These are phyloP conservation scores for Pelecanoides urinatrix DNA, from an alignment of 2,113 vertebrate species.

Conservation along the genomic window DNA sequence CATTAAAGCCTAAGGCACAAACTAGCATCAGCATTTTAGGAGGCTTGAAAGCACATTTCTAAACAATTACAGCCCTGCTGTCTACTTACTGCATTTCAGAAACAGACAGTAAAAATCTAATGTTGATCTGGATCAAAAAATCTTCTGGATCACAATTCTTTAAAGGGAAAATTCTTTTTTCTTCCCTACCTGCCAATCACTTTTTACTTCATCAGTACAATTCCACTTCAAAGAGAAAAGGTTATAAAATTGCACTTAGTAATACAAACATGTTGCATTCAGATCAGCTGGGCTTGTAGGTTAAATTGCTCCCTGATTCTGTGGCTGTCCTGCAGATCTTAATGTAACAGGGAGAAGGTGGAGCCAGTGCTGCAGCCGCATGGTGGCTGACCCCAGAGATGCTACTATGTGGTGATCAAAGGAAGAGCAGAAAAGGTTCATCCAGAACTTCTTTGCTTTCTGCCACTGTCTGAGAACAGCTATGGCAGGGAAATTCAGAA, in stretches of 20 bases:
- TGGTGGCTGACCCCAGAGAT: neutral
- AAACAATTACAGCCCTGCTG: neutral
- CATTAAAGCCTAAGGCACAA: neutral
- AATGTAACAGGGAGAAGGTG: neutral
- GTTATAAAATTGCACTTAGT: neutral
- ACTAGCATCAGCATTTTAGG: neutral
- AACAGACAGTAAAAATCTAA: neutral
- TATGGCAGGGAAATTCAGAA: neutral
- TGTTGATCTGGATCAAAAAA: neutral
- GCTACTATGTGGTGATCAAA: neutral
- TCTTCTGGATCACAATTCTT: neutral
- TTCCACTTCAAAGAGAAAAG: neutral
- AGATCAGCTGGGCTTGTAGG: neutral
- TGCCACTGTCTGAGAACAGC: neutral
- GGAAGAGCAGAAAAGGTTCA: neutral
- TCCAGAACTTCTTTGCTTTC: neutral
- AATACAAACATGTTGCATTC: neutral
- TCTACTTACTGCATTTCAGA: neutral
- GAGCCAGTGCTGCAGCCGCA: neutral
- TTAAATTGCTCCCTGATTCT: neutral
- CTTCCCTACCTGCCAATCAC: rapidly evolving
- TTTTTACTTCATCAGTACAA: neutral
- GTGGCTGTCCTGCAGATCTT: neutral
- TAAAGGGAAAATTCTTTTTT: neutral
- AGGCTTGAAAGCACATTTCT: neutral